Base-by-base conservation (phyloP, 1,140 invertebrate species). In the Venturia canescens region DNA sequence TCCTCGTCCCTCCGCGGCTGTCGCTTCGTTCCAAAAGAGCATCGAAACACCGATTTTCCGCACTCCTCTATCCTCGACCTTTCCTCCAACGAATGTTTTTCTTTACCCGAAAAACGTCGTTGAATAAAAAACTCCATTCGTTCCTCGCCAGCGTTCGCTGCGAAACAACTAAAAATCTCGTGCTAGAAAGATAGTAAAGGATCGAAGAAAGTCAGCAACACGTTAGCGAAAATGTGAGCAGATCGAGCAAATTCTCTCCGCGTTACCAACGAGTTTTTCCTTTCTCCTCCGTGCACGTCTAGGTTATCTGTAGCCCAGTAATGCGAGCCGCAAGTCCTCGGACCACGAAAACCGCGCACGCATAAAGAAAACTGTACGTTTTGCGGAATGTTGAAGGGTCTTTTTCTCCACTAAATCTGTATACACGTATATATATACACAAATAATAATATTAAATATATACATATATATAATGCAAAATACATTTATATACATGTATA, bases 331-430 rank as follows among this genome's bases (percentile, higher is more conserved):
- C 74, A 76, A 76, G 74, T 76, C 60, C n/a, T 63, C 27, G 74
- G 23, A 76, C 74, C 48, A 16, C 23, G n/a, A 48, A 53, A 76
- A 76, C 53, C 74, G 74, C 53, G 44, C 23, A 72, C 70, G 5
- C 48, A n/a, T n/a, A 26, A 74, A 74, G 71, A 29, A 57, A 76
- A 76, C 74, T 53, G 74, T 76, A 63, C 50, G 63, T 76, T 76
- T 29, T 57, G 50, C 74, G 31, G 53, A 76, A 76, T 76, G 74
- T 76, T 76, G 74, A 29, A 63, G 27, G 21, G 16, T 29, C 7
- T 44, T 38, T 27, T 26, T 53, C 18, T 26, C 60, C 9, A 66
- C 60, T 0, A 27, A 66, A 66, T 15, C 23, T 23, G 26, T 66
- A 66, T 66, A 66, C 15, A 66, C 16, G 26, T 66, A 66, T 66